A percentile compares a stretch with the other conserved stretches of the same genome.
Conservation (phyloP, 2,888 invertebrate genomes). For the Hypomecis atomaria region DNA sequence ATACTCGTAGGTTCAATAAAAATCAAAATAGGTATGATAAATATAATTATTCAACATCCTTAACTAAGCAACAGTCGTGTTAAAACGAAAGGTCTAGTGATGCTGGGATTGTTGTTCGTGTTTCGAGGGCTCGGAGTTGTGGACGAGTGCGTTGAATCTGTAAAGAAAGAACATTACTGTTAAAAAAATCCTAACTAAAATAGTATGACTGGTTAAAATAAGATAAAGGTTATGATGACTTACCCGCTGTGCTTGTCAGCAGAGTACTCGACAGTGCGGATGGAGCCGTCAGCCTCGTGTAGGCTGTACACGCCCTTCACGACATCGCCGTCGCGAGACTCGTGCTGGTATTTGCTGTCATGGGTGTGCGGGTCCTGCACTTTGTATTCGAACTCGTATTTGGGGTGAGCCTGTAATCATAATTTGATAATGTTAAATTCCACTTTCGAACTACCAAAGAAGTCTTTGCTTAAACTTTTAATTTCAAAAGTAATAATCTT, state of each 20-base stretch:
- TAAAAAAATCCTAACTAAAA: too few relatives aligned
- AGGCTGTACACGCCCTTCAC: conserved; percentile 77
- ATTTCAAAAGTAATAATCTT: conserved; percentile 23
- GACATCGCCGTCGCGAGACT: conserved; percentile 80
- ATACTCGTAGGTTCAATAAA: conserved; percentile 8
- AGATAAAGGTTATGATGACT: too few relatives aligned
- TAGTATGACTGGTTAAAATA: too few relatives aligned
- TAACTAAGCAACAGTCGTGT: conserved; percentile 36
- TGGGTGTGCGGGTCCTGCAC: conserved; percentile 83
- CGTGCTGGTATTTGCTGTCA: conserved; percentile 82
- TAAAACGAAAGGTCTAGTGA: conserved; percentile 39
- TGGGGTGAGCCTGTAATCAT: conserved; percentile 70
- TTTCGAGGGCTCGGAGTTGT: conserved; percentile 66
- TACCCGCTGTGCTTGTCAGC: conserved; percentile 80
- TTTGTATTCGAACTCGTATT: conserved; percentile 82
- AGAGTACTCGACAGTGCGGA: conserved; percentile 69
- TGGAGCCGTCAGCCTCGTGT: conserved; percentile 63
- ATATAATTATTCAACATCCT: conserved; percentile 42
- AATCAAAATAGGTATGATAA: conserved; percentile 24
- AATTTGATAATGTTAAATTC: background rate
- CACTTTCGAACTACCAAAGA: too few relatives aligned
- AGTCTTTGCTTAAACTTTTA: background rate
- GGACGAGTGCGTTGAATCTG: conserved; percentile 82
- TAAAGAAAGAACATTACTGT: conserved; percentile 28
- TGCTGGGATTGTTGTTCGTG: conserved; percentile 57